Base-by-base conservation (phyloP, 1,140 invertebrate species). In the Steinernema feltiae region DNA sequence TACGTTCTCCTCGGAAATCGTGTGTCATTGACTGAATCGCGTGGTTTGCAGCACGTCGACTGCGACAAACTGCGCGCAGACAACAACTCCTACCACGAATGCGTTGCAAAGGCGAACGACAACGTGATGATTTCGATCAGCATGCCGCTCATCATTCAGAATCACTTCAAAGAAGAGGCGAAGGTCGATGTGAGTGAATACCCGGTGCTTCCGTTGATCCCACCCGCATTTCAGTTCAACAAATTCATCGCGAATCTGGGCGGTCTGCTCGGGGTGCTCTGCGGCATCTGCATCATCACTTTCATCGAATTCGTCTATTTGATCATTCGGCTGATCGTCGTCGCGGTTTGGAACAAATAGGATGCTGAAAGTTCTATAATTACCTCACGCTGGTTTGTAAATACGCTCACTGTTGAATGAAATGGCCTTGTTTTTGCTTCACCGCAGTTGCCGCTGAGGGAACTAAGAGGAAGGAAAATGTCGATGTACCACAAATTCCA, bases 121-220 rank as follows among this genome's bases (percentile, higher is more conserved):
- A 70, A 32, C 41, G 53, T 74, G 24, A 69, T 75, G 32, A 63
- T 74, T 1, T 3, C 31, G n/a, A 32, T 77, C 1, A 30, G 32
- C 7, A 29, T 75, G 18, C 76, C 76, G 1, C 48, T 69, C 17
- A 7, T 77, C 24, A 46, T 35, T 41, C 72, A 69, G 24, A 77
- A 75, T 17, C 32, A 53, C 12, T 74, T 63, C 30, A 41, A 30
- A 1, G 74, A 74, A 46, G 48, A 69, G 1, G 46, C 74, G 0
- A 46, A 69, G 21, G 74, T 76, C 48, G 76, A 77, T 48, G 74
- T 77, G 30, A 31, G 72, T n/a, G n/a, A n/a, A 30, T 35, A 27
- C 29, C 30, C 31, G 32, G 41, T 31, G 41, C 7, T 46, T n/a
- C 41, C 41, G n/a, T 76, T 17, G 12, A 74, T 21, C 1, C 21